These are phyloP conservation scores for Tragelaphus buxtoni DNA, from an alignment of 2,113 vertebrate species.

Conservation along the genomic window DNA sequence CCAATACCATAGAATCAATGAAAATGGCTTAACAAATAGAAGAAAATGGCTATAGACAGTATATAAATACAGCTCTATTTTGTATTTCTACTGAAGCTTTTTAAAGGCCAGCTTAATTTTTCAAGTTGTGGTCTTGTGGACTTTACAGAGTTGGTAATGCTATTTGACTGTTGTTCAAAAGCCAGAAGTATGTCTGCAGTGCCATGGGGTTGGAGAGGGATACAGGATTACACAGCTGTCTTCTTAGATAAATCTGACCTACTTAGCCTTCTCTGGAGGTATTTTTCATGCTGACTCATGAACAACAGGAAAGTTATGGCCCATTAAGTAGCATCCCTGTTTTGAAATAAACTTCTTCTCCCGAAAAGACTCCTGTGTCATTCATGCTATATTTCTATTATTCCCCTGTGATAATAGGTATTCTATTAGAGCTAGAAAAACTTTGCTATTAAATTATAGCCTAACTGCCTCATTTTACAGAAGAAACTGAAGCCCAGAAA, in stretches of 20 bases:
- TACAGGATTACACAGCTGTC: constrained; percentile 68
- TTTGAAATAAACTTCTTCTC: constrained; percentile 35
- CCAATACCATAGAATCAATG: not conserved
- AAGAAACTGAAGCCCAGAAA: not conserved
- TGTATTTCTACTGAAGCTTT: not conserved
- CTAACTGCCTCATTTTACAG: not conserved
- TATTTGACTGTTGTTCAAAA: constrained; percentile 29
- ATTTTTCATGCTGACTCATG: constrained; percentile 68
- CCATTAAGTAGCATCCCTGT: constrained; percentile 42
- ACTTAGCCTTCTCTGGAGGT: constrained; percentile 49
- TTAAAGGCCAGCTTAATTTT: not conserved
- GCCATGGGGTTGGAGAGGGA: constrained; percentile 21
- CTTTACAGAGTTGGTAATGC: constrained; percentile 14
- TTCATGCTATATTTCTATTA: not conserved
- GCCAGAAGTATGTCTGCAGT: constrained; percentile 41
- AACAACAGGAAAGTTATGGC: constrained; percentile 48
- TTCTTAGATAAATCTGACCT: constrained; percentile 74
- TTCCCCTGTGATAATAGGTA: not conserved
- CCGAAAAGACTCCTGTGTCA: not conserved
- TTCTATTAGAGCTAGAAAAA: not conserved
- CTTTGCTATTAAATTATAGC: not conserved
- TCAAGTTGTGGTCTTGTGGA: not conserved
- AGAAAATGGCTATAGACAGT: not conserved
- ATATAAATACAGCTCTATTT: not conserved
- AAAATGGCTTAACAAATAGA: not conserved